Percentiles rank a stretch among this genome's conserved stretches.
These are phyloP conservation scores for Mionectes olivaceus DNA, from an alignment of 2,797 vertebrate genomes.

Conservation along the genomic window DNA sequence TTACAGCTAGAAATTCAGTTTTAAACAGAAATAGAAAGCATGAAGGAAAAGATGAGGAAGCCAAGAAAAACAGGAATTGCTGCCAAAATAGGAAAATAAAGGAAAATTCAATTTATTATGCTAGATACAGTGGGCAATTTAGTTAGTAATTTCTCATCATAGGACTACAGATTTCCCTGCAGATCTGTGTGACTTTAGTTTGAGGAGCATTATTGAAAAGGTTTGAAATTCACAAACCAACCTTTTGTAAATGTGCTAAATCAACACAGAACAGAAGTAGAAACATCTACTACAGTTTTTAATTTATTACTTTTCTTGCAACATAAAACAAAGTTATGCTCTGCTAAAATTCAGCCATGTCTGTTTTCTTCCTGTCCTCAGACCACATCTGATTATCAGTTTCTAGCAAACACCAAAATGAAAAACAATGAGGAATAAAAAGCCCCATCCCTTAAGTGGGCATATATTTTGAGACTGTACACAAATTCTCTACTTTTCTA, in stretches of 20 bases:
- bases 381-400: neutral
- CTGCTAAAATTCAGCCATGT: neutral
- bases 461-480: neutral
- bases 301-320: neutral
- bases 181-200: neutral
- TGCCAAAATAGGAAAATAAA: neutral
- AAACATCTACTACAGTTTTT: neutral
- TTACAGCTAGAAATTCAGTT: neutral
- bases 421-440: neutral
- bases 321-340: neutral
- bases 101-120: neutral
- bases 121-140: neutral
- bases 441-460: fast-evolving
- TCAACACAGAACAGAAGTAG: neutral
- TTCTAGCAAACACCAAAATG: neutral
- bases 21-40: neutral
- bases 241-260: neutral
- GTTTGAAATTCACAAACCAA: neutral
- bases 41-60: neutral
- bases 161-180: neutral
- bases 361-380: neutral
- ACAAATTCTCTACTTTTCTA: neutral
- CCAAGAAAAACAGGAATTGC: neutral
- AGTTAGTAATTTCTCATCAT: neutral
- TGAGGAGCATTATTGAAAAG: neutral